Base-by-base conservation (phyloP, 2,113 vertebrate species). In the Malurus cyaneus region DNA sequence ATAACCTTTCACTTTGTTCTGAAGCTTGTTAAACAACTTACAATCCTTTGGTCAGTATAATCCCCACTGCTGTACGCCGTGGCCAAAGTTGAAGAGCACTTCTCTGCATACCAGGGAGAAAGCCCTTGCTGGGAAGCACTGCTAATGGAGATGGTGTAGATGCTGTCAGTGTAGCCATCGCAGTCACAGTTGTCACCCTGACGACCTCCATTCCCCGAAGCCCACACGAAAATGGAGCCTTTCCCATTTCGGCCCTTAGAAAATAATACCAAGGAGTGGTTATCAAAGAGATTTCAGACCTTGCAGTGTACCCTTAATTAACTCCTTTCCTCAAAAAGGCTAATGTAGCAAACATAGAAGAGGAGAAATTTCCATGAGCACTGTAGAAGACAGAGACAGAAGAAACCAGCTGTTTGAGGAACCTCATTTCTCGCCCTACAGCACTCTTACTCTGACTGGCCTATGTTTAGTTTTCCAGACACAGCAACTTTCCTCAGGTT, bases 181-280 rank as follows among this genome's bases (percentile, higher is more conserved):
- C 99, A 99, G 97, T 99, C 99, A 74, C 99, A 99, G 96, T 99
- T 99, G 92, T 99, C 99, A 10, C 99, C 99, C 97, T 99, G 99
- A 42, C 99, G 98, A 8, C 99, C 99, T 25, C 99, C 99, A 0
- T 99, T 99, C 64, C 99, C 99, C 9, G 99, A 99, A n/a, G 99
- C 99, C 99, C 99, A 99, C 32, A 99, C 99, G 3, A 99, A 99
- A 97, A 99, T 99, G 77, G 99, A 99, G 47, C 99, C 99, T 96
- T 99, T 99, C 47, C 99, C 99, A 50, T 98, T 98, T 41, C 99
- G 98, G 14, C 99, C 99, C 99, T 99, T 99, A 70, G 49, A 87
- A 59, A 53, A 94, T 88, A 91, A 73, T 59, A 17, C 49, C 73
- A 95, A 83, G 18, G 18, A 86, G 4, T 0, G 1, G 39, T 88